Conservation (phyloP, 2,888 invertebrate species). For the Metellina segmentata region DNA sequence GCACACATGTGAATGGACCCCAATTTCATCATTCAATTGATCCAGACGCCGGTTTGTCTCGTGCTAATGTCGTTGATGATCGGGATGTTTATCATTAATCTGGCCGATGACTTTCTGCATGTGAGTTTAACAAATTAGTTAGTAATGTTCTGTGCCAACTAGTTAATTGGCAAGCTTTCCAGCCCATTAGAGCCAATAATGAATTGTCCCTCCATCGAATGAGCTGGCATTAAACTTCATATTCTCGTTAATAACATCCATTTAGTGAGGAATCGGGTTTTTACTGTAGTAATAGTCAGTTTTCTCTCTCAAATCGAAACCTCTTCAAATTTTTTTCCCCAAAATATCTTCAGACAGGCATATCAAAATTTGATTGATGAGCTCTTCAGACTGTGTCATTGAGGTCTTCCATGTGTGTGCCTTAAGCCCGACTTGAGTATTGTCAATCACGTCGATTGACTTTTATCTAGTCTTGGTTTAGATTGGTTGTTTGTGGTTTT, state of each 20-base stretch:
- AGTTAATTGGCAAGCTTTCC: background rate
- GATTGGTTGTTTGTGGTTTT: no score
- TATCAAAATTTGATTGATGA: no score
- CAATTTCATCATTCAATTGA: slow-evolving; percentile 19
- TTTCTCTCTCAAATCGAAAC: no score
- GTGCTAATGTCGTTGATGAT: slow-evolving; percentile 20
- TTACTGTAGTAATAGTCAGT: no score
- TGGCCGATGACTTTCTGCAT: slow-evolving; percentile 2
- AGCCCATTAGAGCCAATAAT: background rate
- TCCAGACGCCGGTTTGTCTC: background rate
- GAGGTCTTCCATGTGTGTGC: no score
- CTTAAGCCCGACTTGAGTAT: no score
- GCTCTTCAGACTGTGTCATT: no score
- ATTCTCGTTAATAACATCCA: background rate
- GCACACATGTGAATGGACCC: background rate
- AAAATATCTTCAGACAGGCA: no score
- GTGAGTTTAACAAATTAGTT: slow-evolving; percentile 27
- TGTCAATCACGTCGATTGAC: no score
- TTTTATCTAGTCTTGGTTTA: no score
- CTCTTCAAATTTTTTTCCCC: no score
- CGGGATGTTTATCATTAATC: slow-evolving; percentile 23
- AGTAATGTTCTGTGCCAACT: slow-evolving; percentile 4
- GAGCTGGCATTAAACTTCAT: background rate
- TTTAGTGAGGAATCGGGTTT: background rate
- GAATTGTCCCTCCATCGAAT: background rate